phyloP scores from a whole-genome alignment of 1,140 invertebrate species.

The Adoxophyes honmai region DNA sequence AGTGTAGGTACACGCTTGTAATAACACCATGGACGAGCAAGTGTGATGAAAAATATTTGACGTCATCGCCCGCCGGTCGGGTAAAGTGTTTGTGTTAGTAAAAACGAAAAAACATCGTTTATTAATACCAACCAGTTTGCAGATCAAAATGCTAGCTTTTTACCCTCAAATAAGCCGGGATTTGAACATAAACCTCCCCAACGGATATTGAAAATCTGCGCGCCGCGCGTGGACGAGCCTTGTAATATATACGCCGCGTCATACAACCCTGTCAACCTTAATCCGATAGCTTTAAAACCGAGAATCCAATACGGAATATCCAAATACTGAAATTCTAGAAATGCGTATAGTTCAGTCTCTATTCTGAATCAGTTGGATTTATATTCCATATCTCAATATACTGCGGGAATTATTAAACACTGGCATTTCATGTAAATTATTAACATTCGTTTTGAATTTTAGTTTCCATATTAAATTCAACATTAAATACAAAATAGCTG shows the following conservation, averaged over 20 bases:
- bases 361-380: neutral
- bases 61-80: no score
- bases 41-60: no score
- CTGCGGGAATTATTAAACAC: neutral
- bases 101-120: no score
- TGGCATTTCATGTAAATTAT: neutral
- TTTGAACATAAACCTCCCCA: neutral
- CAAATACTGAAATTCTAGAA: neutral
- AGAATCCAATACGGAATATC: neutral
- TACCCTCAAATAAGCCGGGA: neutral
- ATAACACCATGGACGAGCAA: no score
- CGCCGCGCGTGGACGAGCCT: neutral
- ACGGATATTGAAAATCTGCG: constrained; percentile 3
- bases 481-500: no score
- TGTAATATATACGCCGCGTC: neutral
- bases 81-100: no score
- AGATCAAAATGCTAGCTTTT: constrained; percentile 5
- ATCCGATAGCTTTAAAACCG: neutral
- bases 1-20: no score
- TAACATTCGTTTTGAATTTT: no score
- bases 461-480: no score
- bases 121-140: no score
- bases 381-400: neutral
- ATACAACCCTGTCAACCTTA: neutral
- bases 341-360: neutral